Evolutionary conservation across 2,797 vertebrate species (phyloP), one percentile per base, ranked within the genome.

Genomic region (Sebastes trivittatus): DNA sequence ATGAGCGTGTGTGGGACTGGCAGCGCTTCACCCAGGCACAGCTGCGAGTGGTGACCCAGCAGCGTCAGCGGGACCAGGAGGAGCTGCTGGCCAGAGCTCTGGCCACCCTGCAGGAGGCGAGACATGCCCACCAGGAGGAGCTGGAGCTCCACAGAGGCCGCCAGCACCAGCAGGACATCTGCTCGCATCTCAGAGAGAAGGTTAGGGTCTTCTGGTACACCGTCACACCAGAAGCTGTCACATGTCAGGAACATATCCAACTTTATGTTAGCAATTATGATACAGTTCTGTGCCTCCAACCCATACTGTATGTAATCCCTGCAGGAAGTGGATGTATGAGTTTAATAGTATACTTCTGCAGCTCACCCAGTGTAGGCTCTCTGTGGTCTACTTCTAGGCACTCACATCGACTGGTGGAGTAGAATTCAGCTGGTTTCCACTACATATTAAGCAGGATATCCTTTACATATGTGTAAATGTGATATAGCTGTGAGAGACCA

Each of bases 131-230:
- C 13, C 92, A 97, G 93, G 89, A 95, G 88, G 94, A 97, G 87
- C 89, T 88, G 71, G 73, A 80, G 14, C 77, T 96, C 90, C 95
- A 95, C 59, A 90, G 91, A 75, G 94, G 95, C 88, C 96, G 94
- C 30, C 95, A 88, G 73, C 95, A 92, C 78, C 98, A 98, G 22
- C 96, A 97, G 92, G 94, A 97, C 83, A 89, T 97, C 78, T 98
- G 97, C 88, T 94, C 87, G 13, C 94, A 90, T 29, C 96, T 99
- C 88, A 97, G 94, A 90, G 94, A 95, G 81, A 98, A 98, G 96
- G 98, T 99, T 46, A 83, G 91, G 72, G 27, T n/a, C 27, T 77
- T 22, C 27, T 77, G 42, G 16, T 72, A 11, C 22, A 64, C 63
- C 36, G 60, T 70, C 27, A 55, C 22, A 30, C 7, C 30, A 30